Evolutionary conservation across 2,113 vertebrate species (phyloP), one percentile per base, ranked within the genome.

Genomic region (Cairina moschata): DNA sequence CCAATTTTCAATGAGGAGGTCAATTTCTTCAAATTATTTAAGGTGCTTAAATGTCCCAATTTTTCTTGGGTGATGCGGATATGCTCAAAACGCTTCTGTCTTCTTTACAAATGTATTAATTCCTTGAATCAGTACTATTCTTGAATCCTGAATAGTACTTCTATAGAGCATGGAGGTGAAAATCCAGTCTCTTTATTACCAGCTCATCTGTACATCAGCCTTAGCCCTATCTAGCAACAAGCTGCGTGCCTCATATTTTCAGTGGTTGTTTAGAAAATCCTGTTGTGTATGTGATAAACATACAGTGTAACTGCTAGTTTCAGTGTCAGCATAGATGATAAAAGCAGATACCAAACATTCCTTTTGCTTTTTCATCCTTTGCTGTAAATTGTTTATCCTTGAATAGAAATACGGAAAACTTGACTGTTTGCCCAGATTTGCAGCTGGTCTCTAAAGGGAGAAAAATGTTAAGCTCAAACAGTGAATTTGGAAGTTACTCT

Each of bases 351-450:
- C 44, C 40, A 66, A 67, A 71, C 56, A 56, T 82, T 90, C 65
- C 60, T 93, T 55, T 65, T 84, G 56, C 20, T 56, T 93, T 88
- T 88, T 84, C 25, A 40, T 91, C 15, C 62, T 86, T 74, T 32
- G 26, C 48, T 92, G 52, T 52, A 60, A 67, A 59, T 77, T 91
- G 50, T 72, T 94, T 90, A 84, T 93, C 71, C 78, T 89, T 90
- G 67, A 83, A 79, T 60, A 95, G 82, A 89, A 84, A 58, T 67
- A 79, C n/a, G 58, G 59, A 83, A 88, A 84, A 32, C 34, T 93
- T 96, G 95, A 92, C 69, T 75, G 52, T 88, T 93, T 94, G 92
- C 94, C 88, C 92, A 78, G 92, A 75, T 93, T 68, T 95, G 86
- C 95, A 95, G 88, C 86, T 96, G 83, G 54, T 91, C 42, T 88